Evolutionary conservation across 92 coral and sea anemone genomes (phyloP), one percentile per base, ranked within the genome.

Genomic region (Heteractis magnifica): DNA sequence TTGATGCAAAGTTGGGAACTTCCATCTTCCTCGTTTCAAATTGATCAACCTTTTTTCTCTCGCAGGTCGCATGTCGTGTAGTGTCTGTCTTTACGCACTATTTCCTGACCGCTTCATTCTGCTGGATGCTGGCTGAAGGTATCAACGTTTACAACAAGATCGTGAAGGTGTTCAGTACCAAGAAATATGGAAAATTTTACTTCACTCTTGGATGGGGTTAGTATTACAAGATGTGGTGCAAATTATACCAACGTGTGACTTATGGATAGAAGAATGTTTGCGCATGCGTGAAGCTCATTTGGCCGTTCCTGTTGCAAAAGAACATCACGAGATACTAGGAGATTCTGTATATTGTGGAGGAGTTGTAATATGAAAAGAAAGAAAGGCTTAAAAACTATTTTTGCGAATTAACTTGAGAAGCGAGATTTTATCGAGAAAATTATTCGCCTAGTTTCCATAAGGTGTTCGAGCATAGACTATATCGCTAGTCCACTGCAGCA

Each of bases 41-140:
- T 10, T n/a, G 70, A 62, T 7, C 20, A 20, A 62, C 70, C 65
- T 4, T 64, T 14, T 49, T 19, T 60, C 76, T 6, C n/a, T 49
- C 4, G 8, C 79, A 94, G 98, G 84, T 88, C 56, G 89, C 94
- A 41, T 94, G 98, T 77, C 90, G 94, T 49, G 86, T 90, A 49
- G 87, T 87, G 55, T 89, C 98, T 65, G 82, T 94, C 73, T 84
- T 86, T 76, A 94, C 98, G 6, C 94, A 94, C 51, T 94, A 94
- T 80, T 94, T 94, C 82, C 89, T 94, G 41, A 89, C 91, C 21
- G 93, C 98, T 0, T 94, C 98, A 5, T 94, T 94, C 81, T 91
- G 98, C 50, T 94, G 98, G 98, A 94, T 94, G 98, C 76, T 94
- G 78, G 95, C 89, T 15, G 98, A 94, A 77, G 98, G 98, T 55